Percentiles rank a stretch among this genome's conserved stretches.
Conservation (phyloP, 2,888 invertebrate genomes). For the Camptogramma bilineatum region DNA sequence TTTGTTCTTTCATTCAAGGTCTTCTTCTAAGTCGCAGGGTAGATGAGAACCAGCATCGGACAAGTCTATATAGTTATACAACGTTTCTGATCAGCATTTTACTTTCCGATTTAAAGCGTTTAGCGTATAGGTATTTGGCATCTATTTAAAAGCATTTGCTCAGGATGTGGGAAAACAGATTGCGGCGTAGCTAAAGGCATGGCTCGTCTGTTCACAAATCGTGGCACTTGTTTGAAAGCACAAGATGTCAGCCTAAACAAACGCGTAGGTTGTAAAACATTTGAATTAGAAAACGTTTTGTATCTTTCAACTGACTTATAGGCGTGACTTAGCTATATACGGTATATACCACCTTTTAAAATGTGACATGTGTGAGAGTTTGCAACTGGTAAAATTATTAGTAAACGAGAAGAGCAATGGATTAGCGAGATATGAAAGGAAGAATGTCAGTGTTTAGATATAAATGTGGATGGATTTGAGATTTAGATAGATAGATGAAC, state of each 20-base stretch:
- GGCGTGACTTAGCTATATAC: not conserved
- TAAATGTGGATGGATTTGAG: too few relatives aligned
- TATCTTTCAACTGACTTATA: not conserved
- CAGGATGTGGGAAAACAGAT: not conserved
- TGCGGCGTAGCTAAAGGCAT: conserved; percentile 16
- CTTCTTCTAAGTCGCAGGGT: too few relatives aligned
- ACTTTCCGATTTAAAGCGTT: not conserved
- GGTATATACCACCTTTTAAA: not conserved
- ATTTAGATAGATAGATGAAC: too few relatives aligned
- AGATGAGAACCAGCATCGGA: not conserved
- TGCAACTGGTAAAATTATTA: too few relatives aligned
- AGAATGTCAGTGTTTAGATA: too few relatives aligned
- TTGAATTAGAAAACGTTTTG: not conserved
- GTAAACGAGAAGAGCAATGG: too few relatives aligned
- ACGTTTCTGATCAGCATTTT: not conserved
- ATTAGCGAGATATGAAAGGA: too few relatives aligned
- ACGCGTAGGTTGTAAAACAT: not conserved
- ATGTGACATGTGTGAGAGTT: too few relatives aligned
- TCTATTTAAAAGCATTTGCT: not conserved
- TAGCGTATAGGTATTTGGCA: not conserved
- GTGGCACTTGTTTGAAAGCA: not conserved
- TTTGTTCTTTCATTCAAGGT: too few relatives aligned
- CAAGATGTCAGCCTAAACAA: not conserved
- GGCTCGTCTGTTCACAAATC: conserved; percentile 11
- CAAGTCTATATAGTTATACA: not conserved